Evolutionary conservation across 1,140 invertebrate species (phyloP), one percentile per base, ranked within the genome.

Genomic region (Drosophila neocordata): DNA sequence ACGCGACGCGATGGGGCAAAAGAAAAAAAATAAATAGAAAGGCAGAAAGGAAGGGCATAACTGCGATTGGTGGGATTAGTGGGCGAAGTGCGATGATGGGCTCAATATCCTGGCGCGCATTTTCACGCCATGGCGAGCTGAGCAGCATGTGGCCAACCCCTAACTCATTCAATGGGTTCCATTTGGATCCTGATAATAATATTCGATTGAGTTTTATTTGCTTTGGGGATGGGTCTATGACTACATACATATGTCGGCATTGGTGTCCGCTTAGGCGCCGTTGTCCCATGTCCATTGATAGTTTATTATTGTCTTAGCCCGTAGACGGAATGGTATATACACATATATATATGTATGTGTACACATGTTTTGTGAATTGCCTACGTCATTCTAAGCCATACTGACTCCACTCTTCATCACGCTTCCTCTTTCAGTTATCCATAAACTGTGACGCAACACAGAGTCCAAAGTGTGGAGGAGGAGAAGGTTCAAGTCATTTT

Each of bases 151-250:
- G 83, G 79, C 83, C 82, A 78, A 79, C 67, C 76, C 82, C 59
- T 31, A 31, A 31, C 73, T 38, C 65, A 64, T 55, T 37, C 73
- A 78, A 78, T 80, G 73, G 77, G 61, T 84, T 66, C 58, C 63
- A 8, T 60, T 31, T 58, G 35, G 22, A 51, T 66, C 62, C 60
- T 87, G 79, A 88, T 87, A 87, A 83, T 87, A 87, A 88, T 87
- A 88, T 87, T 87, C 83, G 83, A 87, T 87, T 87, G 79, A 69
- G 83, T 79, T 88, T 88, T 87, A 88, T 87, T 87, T 87, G 83
- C 69, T 82, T 72, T 77, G 73, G 75, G 83, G 83, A 76, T 87
- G 62, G 78, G 78, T 71, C 70, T 12, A 9, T 11, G 9, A 11
- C 27, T 20, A n/a, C n/a, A n/a, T n/a, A n/a, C n/a, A n/a, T n/a